These are phyloP conservation scores for Hypena proboscidalis DNA, from an alignment of 2,888 invertebrate species.

Conservation along the genomic window DNA sequence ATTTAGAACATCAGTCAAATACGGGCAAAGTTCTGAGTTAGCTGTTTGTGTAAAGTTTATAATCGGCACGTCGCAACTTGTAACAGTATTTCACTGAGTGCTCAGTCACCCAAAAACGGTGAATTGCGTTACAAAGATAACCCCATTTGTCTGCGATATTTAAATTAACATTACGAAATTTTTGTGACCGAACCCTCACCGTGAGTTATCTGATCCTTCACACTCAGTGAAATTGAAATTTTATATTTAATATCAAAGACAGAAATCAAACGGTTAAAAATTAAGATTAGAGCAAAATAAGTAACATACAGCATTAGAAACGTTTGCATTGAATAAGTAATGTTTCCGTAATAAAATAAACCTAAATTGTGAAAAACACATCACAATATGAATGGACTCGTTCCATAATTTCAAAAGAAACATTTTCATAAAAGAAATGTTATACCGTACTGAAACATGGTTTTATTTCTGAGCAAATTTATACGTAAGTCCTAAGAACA, in stretches of 20 bases:
- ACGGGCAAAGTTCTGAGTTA: conserved; percentile 25
- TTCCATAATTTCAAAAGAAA: conserved; percentile 4
- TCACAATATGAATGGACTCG: conserved; percentile 8
- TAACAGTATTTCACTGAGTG: conserved; percentile 31
- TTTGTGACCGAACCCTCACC: conserved; percentile 20
- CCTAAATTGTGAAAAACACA: too few relatives aligned
- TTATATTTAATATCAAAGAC: not conserved
- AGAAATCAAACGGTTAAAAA: not conserved
- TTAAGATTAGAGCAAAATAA: not conserved
- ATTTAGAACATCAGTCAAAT: conserved; percentile 37
- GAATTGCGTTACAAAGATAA: conserved; percentile 47
- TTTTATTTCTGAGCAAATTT: conserved; percentile 22
- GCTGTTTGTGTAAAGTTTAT: conserved; percentile 31
- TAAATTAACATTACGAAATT: conserved; percentile 34
- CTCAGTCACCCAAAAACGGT: conserved; percentile 32
- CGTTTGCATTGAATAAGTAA: too few relatives aligned
- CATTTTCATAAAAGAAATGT: conserved; percentile 21
- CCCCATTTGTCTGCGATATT: conserved; percentile 44
- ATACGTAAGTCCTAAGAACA: conserved; percentile 13
- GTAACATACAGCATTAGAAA: not conserved
- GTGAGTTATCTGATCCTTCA: conserved; percentile 4
- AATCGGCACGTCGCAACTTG: conserved; percentile 28
- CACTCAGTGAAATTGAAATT: not conserved
- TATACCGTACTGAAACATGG: conserved; percentile 16
- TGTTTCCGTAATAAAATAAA: too few relatives aligned